Percentiles rank a stretch among this genome's conserved stretches.
phyloP scores from a whole-genome alignment of 1,140 invertebrate species.

The Drosophila busckii region DNA sequence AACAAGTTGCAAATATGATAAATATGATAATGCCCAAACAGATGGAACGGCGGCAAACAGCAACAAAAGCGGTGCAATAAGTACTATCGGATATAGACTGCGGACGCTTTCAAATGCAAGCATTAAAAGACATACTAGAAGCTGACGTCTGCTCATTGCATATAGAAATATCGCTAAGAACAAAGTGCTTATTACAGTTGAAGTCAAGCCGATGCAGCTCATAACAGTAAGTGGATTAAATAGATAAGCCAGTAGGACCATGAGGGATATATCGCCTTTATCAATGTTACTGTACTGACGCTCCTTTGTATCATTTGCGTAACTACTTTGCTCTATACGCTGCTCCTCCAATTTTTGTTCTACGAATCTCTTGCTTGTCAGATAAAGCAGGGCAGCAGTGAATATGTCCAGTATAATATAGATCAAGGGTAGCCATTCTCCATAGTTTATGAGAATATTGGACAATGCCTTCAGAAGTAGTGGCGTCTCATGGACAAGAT shows the following conservation, averaged over 20 bases:
- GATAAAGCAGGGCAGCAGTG: conserved; percentile 86
- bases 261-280: conserved; percentile 81
- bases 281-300: conserved; percentile 82
- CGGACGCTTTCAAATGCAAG: conserved; percentile 90
- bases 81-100: conserved; percentile 90
- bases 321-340: conserved; percentile 52
- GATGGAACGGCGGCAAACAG: conserved; percentile 74
- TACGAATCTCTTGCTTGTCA: conserved; percentile 85
- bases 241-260: conserved; percentile 90
- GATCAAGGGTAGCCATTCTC: conserved; percentile 81
- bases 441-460: conserved; percentile 83
- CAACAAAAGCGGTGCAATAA: conserved; percentile 89
- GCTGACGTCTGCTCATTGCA: conserved; percentile 84
- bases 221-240: conserved; percentile 95
- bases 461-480: conserved; percentile 85
- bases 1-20: conserved; percentile 68
- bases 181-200: conserved; percentile 94
- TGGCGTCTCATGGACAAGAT: conserved; percentile 95
- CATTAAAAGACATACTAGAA: conserved; percentile 82
- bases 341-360: conserved; percentile 73
- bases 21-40: conserved; percentile 45
- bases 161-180: conserved; percentile 86
- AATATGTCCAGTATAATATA: conserved; percentile 88
- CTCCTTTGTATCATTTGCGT: conserved; percentile 82
- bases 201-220: conserved; percentile 94